Percentiles rank a stretch among this genome's conserved stretches.
Conservation (phyloP, 2,888 invertebrate genomes). For the Acleris sparsana region DNA sequence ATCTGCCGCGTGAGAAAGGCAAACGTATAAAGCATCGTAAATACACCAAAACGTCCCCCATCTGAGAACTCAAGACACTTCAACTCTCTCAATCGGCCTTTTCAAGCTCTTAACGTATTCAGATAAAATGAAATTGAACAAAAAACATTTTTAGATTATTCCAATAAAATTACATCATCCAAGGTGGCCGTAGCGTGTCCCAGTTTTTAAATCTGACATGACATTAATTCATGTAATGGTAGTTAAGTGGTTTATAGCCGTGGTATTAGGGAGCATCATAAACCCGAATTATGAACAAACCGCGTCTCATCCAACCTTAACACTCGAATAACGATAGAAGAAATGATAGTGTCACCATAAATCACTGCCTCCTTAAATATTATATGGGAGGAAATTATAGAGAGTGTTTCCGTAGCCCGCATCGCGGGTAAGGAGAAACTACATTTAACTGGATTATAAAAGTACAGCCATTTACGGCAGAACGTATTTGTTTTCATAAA, state of each 20-base stretch:
- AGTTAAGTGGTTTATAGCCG: slow-evolving; percentile 41
- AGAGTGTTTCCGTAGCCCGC: slow-evolving; percentile 72
- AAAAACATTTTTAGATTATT: slow-evolving; percentile 10
- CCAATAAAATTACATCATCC: slow-evolving; percentile 8
- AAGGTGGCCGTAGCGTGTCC: slow-evolving; percentile 30
- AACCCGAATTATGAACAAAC: slow-evolving; percentile 40
- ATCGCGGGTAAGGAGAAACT: slow-evolving; percentile 63
- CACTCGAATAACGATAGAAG: slow-evolving; percentile 53
- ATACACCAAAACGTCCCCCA: slow-evolving; percentile 35
- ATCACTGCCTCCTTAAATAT: slow-evolving; percentile 59
- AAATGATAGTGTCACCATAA: slow-evolving; percentile 64
- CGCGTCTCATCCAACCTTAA: slow-evolving; percentile 37
- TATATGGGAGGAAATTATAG: slow-evolving; percentile 68
- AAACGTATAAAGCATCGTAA: slow-evolving; percentile 47
- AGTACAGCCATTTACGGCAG: slow-evolving; percentile 18
- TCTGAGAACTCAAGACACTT: slow-evolving; percentile 7
- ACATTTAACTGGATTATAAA: slow-evolving; percentile 45
- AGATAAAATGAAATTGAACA: slow-evolving; percentile 5
- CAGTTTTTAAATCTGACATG: slow-evolving; percentile 34
- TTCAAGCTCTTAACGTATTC: neutral
- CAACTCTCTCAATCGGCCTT: slow-evolving; percentile 12
- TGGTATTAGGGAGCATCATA: slow-evolving; percentile 42
- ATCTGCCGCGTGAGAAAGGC: slow-evolving; percentile 55
- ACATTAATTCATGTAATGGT: slow-evolving; percentile 44
- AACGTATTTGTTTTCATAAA: slow-evolving; percentile 14